phyloP scores from a whole-genome alignment of 2,797 vertebrate species.

The Labroides dimidiatus region DNA sequence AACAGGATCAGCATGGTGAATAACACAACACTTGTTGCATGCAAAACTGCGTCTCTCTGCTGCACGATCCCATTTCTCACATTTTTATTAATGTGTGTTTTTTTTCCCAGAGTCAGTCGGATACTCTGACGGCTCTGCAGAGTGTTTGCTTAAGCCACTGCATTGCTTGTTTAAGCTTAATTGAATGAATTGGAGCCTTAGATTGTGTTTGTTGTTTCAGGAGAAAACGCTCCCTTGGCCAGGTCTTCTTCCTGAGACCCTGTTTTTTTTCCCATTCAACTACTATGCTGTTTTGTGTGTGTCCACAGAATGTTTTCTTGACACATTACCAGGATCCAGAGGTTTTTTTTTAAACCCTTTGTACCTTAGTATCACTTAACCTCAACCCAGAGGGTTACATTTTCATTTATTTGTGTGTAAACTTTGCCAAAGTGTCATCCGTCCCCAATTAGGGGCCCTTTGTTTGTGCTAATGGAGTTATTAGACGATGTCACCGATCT shows the following conservation, averaged over 20 bases:
- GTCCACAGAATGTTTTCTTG: slow-evolving; percentile 17
- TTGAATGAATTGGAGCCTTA: slow-evolving; percentile 59
- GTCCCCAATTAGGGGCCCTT: slow-evolving; percentile 20
- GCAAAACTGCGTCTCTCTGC: slow-evolving; percentile 9
- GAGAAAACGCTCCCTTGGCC: slow-evolving; percentile 37
- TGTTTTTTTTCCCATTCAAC: slow-evolving; percentile 40
- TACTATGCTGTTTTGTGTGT: slow-evolving; percentile 27
- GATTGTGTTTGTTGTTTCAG: slow-evolving; percentile 76
- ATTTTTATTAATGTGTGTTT: slow-evolving; percentile 39
- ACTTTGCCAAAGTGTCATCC: slow-evolving; percentile 14
- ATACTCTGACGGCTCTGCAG: slow-evolving; percentile 34
- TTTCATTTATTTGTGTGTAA: slow-evolving; percentile 38
- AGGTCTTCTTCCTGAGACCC: slow-evolving; percentile 69
- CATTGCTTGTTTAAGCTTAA: slow-evolving; percentile 75
- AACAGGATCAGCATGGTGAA: slow-evolving; percentile 21
- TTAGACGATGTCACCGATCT: slow-evolving; percentile 21
- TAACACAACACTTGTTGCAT: slow-evolving; percentile 2
- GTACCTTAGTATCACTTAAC: slow-evolving; percentile 10
- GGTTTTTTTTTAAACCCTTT: slow-evolving; percentile 16
- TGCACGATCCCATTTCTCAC: slow-evolving; percentile 36
- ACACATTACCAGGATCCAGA: slow-evolving; percentile 22
- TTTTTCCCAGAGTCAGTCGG: slow-evolving; percentile 57
- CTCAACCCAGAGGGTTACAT: not conserved
- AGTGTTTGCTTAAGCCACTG: slow-evolving; percentile 59
- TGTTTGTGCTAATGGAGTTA: slow-evolving; percentile 46